phyloP scores from a whole-genome alignment of 2,797 vertebrate species.

The Bryconaethiops microstoma region DNA sequence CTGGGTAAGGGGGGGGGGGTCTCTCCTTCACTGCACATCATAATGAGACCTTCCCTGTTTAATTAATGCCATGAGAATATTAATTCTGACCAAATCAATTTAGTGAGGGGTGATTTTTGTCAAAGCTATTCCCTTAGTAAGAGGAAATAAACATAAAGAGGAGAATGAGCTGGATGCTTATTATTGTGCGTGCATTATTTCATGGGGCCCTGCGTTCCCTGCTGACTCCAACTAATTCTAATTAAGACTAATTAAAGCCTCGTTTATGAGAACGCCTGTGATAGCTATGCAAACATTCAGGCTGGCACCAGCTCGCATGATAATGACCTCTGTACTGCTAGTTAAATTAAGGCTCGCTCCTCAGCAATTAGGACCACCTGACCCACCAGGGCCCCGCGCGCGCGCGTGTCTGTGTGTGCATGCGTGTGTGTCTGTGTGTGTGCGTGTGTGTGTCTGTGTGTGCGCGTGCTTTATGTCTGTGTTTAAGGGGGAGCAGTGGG shows the following conservation, averaged over 20 bases:
- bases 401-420: constrained; percentile 34
- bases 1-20: background rate
- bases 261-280: constrained; percentile 90
- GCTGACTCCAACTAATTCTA: constrained; percentile 91
- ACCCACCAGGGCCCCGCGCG: constrained; percentile 74
- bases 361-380: constrained; percentile 88
- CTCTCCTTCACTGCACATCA: constrained; percentile 27
- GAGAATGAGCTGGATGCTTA: constrained; percentile 82
- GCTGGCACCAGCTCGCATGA: constrained; percentile 88
- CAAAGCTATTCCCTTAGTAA: constrained; percentile 39
- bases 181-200: constrained; percentile 85
- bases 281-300: constrained; percentile 90
- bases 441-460: constrained; percentile 27
- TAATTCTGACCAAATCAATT: constrained; percentile 92
- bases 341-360: constrained; percentile 88
- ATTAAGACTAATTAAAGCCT: constrained; percentile 96
- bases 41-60: constrained; percentile 84
- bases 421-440: constrained; percentile 35
- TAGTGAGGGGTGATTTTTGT: constrained; percentile 66
- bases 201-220: constrained; percentile 86
- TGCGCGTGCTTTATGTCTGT: constrained; percentile 6
- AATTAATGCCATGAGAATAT: constrained; percentile 93
- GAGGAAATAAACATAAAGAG: constrained; percentile 34
- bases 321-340: constrained; percentile 81
- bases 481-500: constrained; percentile 26